Conservation (phyloP, 2,888 invertebrate species). For the Kryphioiulus occultus region DNA sequence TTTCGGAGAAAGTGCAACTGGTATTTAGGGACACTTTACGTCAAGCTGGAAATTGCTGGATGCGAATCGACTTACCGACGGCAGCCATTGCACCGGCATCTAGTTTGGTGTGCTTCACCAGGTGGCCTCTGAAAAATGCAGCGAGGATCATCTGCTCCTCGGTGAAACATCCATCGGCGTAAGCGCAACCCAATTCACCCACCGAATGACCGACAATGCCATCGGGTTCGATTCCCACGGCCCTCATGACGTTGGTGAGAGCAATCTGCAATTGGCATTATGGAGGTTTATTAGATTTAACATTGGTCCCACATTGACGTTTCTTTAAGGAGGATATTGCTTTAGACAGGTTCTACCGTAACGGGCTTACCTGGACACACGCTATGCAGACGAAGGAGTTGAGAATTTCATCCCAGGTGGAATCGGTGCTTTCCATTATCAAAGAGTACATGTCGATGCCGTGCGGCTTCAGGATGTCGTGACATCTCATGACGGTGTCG, state of each 20-base stretch:
- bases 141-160: constrained; percentile 92
- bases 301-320: too few species aligned
- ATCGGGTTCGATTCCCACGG: constrained; percentile 80
- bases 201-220: constrained; percentile 97
- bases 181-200: constrained; percentile 93
- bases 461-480: constrained; percentile 78
- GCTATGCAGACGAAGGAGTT: constrained; percentile 94
- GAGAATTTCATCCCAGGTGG: constrained; percentile 82
- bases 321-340: too few species aligned
- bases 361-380: constrained; percentile 77
- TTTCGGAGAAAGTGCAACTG: too few species aligned
- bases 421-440: constrained; percentile 77
- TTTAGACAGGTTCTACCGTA: too few species aligned
- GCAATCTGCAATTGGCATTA: constrained; percentile 71
- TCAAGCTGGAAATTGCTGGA: too few species aligned
- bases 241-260: constrained; percentile 84
- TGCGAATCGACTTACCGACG: constrained; percentile 68
- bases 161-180: constrained; percentile 94
- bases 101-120: constrained; percentile 78
- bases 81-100: constrained; percentile 89
- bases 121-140: constrained; percentile 91
- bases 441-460: constrained; percentile 84
- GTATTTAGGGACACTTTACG: too few species aligned
- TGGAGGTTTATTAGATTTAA: background rate
- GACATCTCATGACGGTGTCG: constrained; percentile 77